These are phyloP conservation scores for Mastigias papua DNA, from an alignment of 30 jellyfish, hydroid and myxozoan species.

Conservation along the genomic window DNA sequence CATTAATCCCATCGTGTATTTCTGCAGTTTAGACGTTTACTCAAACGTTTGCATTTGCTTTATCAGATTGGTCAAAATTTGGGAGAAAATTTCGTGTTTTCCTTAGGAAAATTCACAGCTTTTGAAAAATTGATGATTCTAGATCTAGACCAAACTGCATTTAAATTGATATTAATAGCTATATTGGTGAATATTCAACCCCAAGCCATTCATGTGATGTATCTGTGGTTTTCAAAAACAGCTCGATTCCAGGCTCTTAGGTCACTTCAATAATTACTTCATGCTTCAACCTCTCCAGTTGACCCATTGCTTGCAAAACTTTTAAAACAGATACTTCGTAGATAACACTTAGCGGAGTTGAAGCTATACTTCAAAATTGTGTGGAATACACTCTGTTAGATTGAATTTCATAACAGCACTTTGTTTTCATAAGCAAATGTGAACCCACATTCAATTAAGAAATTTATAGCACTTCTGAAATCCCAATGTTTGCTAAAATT, in stretches of 20 bases:
- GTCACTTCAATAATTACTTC: background rate
- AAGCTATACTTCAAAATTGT: no score
- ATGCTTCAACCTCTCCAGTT: background rate
- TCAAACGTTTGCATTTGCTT: background rate
- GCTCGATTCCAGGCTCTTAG: background rate
- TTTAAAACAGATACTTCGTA: background rate
- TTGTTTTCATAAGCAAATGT: no score
- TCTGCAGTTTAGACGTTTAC: background rate
- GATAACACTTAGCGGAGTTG: no score
- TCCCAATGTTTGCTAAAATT: no score
- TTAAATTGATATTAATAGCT: no score
- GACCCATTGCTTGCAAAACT: background rate
- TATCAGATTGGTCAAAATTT: background rate
- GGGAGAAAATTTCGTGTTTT: no score
- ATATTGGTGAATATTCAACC: background rate
- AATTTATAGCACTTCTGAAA: no score
- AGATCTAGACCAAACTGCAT: background rate
- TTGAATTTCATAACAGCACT: no score
- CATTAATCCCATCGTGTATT: background rate
- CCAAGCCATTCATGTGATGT: background rate
- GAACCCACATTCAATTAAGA: no score
- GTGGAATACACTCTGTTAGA: no score
- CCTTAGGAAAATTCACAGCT: no score
- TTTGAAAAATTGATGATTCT: background rate
- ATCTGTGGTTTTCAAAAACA: background rate